Percentiles rank a stretch among this genome's conserved stretches.
phyloP scores from a whole-genome alignment of 2,113 vertebrate genomes.

The Oplegnathus fasciatus region DNA sequence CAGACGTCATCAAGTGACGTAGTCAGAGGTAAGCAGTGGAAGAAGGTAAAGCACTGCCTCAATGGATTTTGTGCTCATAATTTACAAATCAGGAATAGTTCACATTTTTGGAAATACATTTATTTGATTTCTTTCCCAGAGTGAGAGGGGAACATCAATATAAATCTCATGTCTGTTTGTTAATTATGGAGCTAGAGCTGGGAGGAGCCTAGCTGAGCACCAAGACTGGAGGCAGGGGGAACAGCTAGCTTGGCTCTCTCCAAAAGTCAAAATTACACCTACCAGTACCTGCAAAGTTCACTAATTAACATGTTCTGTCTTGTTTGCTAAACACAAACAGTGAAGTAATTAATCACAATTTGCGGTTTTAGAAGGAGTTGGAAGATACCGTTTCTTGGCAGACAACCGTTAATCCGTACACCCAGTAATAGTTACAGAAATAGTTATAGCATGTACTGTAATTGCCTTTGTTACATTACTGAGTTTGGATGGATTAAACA shows the following conservation, averaged over 20 bases:
- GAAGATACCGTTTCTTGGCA: neutral
- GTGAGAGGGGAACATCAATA: neutral
- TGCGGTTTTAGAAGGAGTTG: neutral
- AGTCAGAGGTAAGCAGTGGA: too few species aligned
- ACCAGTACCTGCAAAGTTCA: neutral
- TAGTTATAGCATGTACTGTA: neutral
- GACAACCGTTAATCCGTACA: too few species aligned
- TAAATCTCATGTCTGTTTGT: neutral
- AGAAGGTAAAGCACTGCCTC: too few species aligned
- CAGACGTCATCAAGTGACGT: neutral
- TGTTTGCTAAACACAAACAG: neutral
- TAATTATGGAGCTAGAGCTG: neutral
- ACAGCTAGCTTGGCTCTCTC: neutral
- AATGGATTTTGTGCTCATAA: neutral
- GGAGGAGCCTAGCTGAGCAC: neutral
- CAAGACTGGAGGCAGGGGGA: too few species aligned
- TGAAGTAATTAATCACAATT: too few species aligned
- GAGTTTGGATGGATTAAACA: neutral
- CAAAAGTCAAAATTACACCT: neutral
- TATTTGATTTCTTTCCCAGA: neutral
- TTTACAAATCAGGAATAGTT: neutral
- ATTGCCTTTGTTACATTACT: neutral
- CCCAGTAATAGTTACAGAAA: neutral
- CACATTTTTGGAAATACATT: neutral
- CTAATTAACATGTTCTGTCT: neutral